Percentiles rank a stretch among this genome's conserved stretches.
Conservation (phyloP, 2,797 vertebrate genomes). For the Syndactyla subalaris region DNA sequence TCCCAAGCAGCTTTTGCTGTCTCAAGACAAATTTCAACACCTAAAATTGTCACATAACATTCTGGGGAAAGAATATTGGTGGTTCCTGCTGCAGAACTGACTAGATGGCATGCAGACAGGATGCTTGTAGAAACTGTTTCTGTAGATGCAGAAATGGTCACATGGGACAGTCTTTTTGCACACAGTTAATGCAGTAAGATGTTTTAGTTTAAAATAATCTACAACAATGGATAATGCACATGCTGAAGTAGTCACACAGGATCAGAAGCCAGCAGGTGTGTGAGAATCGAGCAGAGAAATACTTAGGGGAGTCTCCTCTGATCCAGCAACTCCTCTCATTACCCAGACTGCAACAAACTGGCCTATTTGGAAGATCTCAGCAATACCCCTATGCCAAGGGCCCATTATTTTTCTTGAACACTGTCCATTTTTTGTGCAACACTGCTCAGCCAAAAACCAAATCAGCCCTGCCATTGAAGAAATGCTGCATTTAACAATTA, state of each 20-base stretch:
- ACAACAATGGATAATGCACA: neutral
- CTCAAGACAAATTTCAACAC: neutral
- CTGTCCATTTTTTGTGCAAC: neutral
- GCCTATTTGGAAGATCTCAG: neutral
- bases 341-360: fast-evolving
- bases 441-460: neutral
- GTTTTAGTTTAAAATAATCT: neutral
- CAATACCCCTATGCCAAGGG: neutral
- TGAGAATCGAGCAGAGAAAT: neutral
- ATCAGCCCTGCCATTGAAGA: slow-evolving; percentile 17
- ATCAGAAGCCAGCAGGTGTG: neutral
- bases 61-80: neutral
- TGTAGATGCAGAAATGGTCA: neutral
- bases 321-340: fast-evolving
- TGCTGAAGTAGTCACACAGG: neutral
- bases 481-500: slow-evolving; percentile 53
- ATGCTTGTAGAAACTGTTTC: neutral
- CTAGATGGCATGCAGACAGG: neutral
- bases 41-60: neutral
- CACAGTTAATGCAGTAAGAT: neutral
- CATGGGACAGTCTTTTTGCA: neutral
- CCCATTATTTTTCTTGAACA: neutral
- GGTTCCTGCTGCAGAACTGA: neutral
- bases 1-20: neutral
- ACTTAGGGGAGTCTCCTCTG: neutral